Evolutionary conservation across 2,888 invertebrate species (phyloP), one percentile per base, ranked within the genome.

Genomic region (Erannis defoliaria): DNA sequence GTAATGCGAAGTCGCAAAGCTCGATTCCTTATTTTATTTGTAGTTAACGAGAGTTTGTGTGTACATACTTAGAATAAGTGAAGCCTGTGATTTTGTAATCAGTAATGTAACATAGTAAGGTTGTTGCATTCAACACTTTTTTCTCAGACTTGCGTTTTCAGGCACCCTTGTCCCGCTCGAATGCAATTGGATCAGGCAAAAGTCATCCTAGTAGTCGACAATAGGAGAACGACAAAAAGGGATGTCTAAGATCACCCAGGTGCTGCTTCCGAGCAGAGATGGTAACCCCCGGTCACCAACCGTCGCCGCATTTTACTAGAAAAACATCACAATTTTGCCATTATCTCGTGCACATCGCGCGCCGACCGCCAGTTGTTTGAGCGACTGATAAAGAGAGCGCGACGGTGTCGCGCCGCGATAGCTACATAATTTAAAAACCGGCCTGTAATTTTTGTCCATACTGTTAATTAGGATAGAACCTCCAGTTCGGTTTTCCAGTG

Each of bases 251-350:
- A 55, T 42, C 64, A 43, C 75, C 71, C 75, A 75, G 71, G 53
- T 66, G 71, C 59, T 66, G 71, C 59, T 68, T 73, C 69, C 68
- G 72, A 71, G 74, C 68, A 49, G 59, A 71, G 59, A 64, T 61
- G 57, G 40, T 46, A 40, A 33, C 57, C 55, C 50, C 61, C 50
- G 60, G 65, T 62, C 48, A 56, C 55, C 55, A 61, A 67, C 65
- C 64, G 64, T 68, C 68, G 66, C 63, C 60, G 62, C 72, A 75
- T 68, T 74, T 78, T 77, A 77, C 72, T 83, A 87, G 91, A 90
- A 89, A 91, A 92, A 88, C 85, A 90, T 93, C 92, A 91, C 92
- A 93, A 92, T 90, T 92, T 92, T 86, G 81, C 91, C 91, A 90
- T 90, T 89, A 88, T 88, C 86, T 84, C 78, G 82, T 80, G 80